These are phyloP conservation scores for Lepidurus couesii DNA, from an alignment of 1,140 invertebrate genomes.

Conservation along the genomic window DNA sequence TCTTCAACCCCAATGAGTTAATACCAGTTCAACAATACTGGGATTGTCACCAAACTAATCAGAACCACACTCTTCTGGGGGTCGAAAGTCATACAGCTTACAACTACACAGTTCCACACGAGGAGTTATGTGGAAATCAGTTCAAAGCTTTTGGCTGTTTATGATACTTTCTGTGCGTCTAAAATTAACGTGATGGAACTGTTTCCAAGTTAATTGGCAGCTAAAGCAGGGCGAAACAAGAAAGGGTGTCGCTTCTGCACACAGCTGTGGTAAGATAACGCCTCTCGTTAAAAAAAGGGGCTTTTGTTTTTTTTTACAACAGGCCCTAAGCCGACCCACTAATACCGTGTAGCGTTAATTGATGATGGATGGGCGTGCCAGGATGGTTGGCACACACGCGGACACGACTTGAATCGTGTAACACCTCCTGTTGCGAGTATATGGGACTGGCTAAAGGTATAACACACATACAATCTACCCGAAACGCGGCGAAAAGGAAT, in stretches of 20 bases:
- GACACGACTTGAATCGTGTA: conserved; percentile 21
- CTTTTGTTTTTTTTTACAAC: too few relatives aligned
- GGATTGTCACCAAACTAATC: neutral
- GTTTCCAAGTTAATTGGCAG: too few relatives aligned
- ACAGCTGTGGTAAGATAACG: too few relatives aligned
- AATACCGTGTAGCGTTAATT: conserved; percentile 13
- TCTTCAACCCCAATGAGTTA: conserved; percentile 2
- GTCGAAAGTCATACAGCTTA: neutral
- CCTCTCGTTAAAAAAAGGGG: too few relatives aligned
- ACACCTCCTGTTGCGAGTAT: conserved; percentile 21
- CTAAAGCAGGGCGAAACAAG: too few relatives aligned
- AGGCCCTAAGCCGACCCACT: neutral
- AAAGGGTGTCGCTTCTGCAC: too few relatives aligned
- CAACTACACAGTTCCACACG: too few relatives aligned
- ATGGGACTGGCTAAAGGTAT: neutral
- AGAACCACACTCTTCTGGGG: neutral
- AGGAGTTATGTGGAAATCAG: too few relatives aligned
- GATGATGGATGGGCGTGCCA: conserved; percentile 17
- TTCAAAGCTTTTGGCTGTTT: too few relatives aligned
- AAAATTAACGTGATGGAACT: too few relatives aligned
- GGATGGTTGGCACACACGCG: neutral
- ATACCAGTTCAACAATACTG: neutral
- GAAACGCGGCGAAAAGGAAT: neutral
- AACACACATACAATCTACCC: neutral
- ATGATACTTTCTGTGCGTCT: too few relatives aligned